Base-by-base conservation (phyloP, 37 sponge, comb jelly and placozoan genomes). In the Cladorhizidae sp. region DNA sequence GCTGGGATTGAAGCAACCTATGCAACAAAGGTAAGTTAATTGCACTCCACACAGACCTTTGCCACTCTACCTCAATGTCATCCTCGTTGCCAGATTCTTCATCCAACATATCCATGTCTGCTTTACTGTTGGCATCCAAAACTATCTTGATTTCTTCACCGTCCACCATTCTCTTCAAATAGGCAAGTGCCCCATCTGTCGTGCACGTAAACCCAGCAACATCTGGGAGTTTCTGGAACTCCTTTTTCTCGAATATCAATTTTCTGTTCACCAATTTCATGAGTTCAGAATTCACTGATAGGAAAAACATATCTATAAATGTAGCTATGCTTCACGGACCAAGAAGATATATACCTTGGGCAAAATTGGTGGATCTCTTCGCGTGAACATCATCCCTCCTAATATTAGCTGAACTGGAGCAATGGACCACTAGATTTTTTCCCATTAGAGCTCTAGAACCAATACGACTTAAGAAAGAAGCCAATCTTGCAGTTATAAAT, bases 1-100 rank as follows among this genome's bases (percentile, higher is more conserved):
- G 67, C 67, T 57, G 92, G 92, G 1, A 85, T 68, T 70, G 62
- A 45, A 85, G 51, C 65, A 68, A 77, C 90, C 85, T 64, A 28
- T 15, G 55, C 23, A 77, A 70, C 20, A 26, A n/a, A n/a, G n/a
- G n/a, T n/a, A n/a, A n/a, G n/a, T n/a, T 36, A 12, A 43, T 26
- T 67, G 32, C 31, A 59, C 58, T 68, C 11, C 28, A 51, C 9
- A 64, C 17, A 17, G 3, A 49, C 25, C 56, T 71, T 26, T 50
- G 36, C 73, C 43, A n/a, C 26, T 74, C 32, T 55, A 40, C 57
- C 35, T 55, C 75, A 29, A 3, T 43, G 25, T 76, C 77, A 21
- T 8, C 41, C 40, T 41, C 61, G 37, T 74, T 57, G 33, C 9
- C 43, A 39, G 18, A 26, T 11, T 59, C 22, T 7, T 76, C 77